Evolutionary conservation across 35 echinoderm and acorn worm species (phyloP).

Genomic region (Ptychodera flava): DNA sequence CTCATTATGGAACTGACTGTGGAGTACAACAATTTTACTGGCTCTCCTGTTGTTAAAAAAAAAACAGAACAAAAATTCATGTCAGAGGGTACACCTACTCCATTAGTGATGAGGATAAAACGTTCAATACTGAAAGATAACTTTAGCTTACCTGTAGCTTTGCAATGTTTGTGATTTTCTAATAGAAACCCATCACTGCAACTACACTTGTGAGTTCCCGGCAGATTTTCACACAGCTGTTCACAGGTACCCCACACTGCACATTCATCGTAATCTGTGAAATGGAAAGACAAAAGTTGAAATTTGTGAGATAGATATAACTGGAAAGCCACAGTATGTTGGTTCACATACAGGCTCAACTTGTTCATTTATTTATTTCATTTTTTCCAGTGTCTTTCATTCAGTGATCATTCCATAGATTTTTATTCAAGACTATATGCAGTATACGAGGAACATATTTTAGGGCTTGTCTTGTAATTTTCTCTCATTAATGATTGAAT

Average conservation of each 20-base stretch:
- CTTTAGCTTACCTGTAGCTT: slow-evolving; percentile 9
- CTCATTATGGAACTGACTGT: neutral
- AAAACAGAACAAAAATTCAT: neutral
- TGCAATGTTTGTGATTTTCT: neutral
- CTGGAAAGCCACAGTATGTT: too few relatives aligned
- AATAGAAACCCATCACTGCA: slow-evolving; percentile 45
- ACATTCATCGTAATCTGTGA: slow-evolving; percentile 79
- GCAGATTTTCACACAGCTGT: slow-evolving; percentile 49
- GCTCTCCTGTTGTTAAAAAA: too few relatives aligned
- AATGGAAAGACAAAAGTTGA: slow-evolving; percentile 13
- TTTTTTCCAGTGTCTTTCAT: too few relatives aligned
- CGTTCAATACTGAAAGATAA: too few relatives aligned
- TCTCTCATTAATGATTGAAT: too few relatives aligned
- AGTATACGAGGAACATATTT: too few relatives aligned
- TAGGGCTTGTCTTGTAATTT: too few relatives aligned
- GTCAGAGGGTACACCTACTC: neutral
- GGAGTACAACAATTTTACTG: neutral
- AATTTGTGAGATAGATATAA: too few relatives aligned
- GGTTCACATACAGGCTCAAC: neutral
- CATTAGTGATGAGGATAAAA: too few relatives aligned
- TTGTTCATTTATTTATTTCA: neutral
- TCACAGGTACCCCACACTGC: slow-evolving; percentile 56
- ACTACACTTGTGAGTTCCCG: slow-evolving; percentile 43
- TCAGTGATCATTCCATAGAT: too few relatives aligned
- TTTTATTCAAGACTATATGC: too few relatives aligned